phyloP scores from a whole-genome alignment of 2,888 invertebrate genomes.

The Pyrrhia umbra region DNA sequence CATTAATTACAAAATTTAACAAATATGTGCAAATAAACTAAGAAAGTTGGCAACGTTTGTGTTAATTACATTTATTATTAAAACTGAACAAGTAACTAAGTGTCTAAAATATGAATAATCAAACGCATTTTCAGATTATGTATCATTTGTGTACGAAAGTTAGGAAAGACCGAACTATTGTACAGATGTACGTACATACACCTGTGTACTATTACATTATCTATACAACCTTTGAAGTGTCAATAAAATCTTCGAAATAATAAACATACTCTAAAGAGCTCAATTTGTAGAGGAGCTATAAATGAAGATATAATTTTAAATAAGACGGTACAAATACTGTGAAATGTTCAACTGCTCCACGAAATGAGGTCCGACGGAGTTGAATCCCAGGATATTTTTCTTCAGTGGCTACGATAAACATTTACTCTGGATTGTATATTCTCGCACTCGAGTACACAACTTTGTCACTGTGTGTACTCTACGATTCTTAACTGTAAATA shows the following conservation, averaged over 20 bases:
- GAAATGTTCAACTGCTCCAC: conserved; percentile 27
- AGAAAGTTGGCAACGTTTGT: conserved; percentile 88
- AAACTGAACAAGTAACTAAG: conserved; percentile 87
- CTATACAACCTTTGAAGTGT: conserved; percentile 81
- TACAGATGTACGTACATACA: conserved; percentile 38
- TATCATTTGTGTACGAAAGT: conserved; percentile 68
- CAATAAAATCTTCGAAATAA: conserved; percentile 60
- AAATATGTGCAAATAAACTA: conserved; percentile 90
- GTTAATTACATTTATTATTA: conserved; percentile 85
- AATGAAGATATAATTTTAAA: conserved; percentile 51
- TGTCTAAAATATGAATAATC: conserved; percentile 87
- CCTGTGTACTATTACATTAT: conserved; percentile 68
- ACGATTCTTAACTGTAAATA: conserved; percentile 71
- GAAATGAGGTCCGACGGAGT: conserved; percentile 15
- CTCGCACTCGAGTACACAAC: conserved; percentile 49
- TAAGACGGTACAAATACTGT: conserved; percentile 46
- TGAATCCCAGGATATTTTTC: conserved; percentile 45
- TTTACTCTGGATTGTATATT: conserved; percentile 58
- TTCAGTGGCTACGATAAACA: conserved; percentile 54
- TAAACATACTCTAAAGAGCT: conserved; percentile 54
- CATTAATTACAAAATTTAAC: conserved; percentile 87
- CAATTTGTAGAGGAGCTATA: conserved; percentile 56
- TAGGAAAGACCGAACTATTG: conserved; percentile 73
- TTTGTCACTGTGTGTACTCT: conserved; percentile 69
- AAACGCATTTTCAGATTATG: conserved; percentile 80